Evolutionary conservation across 2,113 vertebrate species (phyloP).

Genomic region (Pygoscelis adeliae): DNA sequence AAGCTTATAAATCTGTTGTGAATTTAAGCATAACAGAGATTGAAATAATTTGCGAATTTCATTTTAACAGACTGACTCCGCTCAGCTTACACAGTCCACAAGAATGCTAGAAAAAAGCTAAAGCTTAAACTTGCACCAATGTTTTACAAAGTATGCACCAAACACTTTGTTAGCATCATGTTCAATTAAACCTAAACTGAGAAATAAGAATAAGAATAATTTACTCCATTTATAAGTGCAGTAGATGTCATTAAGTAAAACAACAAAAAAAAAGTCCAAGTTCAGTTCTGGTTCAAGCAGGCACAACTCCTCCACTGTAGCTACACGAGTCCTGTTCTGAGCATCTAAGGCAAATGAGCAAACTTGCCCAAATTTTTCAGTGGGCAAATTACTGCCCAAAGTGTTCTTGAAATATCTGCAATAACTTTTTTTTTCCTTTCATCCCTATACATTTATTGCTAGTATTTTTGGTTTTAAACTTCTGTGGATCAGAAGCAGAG

Average conservation of each 20-base stretch:
- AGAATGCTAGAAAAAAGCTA: not conserved
- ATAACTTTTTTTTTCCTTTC: not conserved
- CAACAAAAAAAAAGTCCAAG: not conserved
- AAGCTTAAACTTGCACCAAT: not conserved
- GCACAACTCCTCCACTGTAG: not conserved
- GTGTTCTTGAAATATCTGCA: not conserved
- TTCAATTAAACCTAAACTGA: not conserved
- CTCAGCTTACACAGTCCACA: not conserved
- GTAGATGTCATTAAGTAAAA: not conserved
- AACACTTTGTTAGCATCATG: not conserved
- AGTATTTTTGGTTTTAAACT: not conserved
- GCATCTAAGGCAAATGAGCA: not conserved
- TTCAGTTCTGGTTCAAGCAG: not conserved
- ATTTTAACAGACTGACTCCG: not conserved
- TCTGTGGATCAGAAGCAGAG: not conserved
- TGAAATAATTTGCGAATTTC: not conserved
- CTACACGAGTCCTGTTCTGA: fast-evolving
- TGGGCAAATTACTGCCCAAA: not conserved
- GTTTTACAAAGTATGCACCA: not conserved
- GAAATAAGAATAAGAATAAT: not conserved
- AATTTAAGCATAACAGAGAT: not conserved
- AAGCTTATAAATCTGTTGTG: not conserved
- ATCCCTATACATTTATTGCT: not conserved
- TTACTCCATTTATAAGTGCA: not conserved
- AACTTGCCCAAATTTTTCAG: not conserved